Conservation (phyloP, 2,797 vertebrate genomes). For the Gymnoscopelus braueri region DNA sequence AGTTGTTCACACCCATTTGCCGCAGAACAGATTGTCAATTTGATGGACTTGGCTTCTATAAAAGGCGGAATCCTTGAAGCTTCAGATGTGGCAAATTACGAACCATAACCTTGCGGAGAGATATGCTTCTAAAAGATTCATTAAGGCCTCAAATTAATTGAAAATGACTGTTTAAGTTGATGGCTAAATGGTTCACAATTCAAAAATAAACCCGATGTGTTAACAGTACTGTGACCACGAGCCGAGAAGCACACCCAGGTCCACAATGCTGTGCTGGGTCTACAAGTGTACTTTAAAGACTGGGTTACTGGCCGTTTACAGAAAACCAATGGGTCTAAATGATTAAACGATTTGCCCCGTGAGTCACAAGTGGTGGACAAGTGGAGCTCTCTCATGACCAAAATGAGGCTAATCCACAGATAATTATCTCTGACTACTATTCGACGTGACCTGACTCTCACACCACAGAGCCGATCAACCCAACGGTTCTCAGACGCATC, state of each 20-base stretch:
- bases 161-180: slow-evolving; percentile 28
- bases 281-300: slow-evolving; percentile 2
- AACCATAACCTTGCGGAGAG: slow-evolving; percentile 9
- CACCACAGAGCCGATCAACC: slow-evolving; percentile 11
- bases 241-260: neutral
- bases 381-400: slow-evolving; percentile 59
- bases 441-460: slow-evolving; percentile 49
- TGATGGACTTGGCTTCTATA: slow-evolving; percentile 27
- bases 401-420: slow-evolving; percentile 69
- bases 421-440: slow-evolving; percentile 74
- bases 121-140: slow-evolving; percentile 11
- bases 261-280: neutral
- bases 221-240: neutral
- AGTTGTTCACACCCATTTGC: slow-evolving; percentile 60
- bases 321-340: slow-evolving; percentile 54
- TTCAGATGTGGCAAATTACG: slow-evolving; percentile 6
- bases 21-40: slow-evolving; percentile 42
- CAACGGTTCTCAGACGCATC: slow-evolving; percentile 13
- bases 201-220: slow-evolving; percentile 22
- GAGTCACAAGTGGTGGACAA: slow-evolving; percentile 52
- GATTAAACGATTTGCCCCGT: slow-evolving; percentile 52
- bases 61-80: neutral
- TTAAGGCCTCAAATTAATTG: slow-evolving; percentile 12
- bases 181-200: slow-evolving; percentile 30
- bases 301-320: slow-evolving; percentile 42